phyloP scores from a whole-genome alignment of 2,888 invertebrate species.

The Spilarctia lutea region DNA sequence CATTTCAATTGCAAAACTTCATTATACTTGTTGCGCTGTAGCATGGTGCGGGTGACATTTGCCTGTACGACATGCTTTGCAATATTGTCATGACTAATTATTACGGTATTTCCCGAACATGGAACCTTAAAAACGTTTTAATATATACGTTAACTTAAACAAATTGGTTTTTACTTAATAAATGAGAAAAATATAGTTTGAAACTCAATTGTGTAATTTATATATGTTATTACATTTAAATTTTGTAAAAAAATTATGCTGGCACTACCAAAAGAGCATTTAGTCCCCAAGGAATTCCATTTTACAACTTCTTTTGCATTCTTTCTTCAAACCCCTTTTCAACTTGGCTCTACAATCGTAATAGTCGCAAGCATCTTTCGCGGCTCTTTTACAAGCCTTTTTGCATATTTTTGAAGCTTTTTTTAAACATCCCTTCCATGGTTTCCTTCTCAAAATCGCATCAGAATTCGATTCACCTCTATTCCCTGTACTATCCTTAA shows the following conservation, averaged over 20 bases:
- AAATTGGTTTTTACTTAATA: too few species aligned
- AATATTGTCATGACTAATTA: too few species aligned
- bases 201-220: neutral
- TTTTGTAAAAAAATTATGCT: constrained; percentile 18
- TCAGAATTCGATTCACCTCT: neutral
- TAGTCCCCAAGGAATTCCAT: constrained; percentile 13
- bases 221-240: neutral
- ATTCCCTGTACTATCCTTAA: neutral
- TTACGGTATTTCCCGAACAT: too few species aligned
- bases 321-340: constrained; percentile 13
- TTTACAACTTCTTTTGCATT: constrained; percentile 29
- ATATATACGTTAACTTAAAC: too few species aligned
- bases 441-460: neutral
- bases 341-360: neutral
- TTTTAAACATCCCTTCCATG: neutral
- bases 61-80: too few species aligned
- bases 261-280: constrained; percentile 9
- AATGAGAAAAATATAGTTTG: neutral
- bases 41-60: too few species aligned
- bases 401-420: neutral
- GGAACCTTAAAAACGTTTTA: too few species aligned
- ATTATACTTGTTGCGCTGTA: too few species aligned
- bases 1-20: too few species aligned
- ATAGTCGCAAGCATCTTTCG: neutral
- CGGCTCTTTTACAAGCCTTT: neutral